phyloP scores from a whole-genome alignment of 2,888 invertebrate genomes.

The Cerastis rubricosa region DNA sequence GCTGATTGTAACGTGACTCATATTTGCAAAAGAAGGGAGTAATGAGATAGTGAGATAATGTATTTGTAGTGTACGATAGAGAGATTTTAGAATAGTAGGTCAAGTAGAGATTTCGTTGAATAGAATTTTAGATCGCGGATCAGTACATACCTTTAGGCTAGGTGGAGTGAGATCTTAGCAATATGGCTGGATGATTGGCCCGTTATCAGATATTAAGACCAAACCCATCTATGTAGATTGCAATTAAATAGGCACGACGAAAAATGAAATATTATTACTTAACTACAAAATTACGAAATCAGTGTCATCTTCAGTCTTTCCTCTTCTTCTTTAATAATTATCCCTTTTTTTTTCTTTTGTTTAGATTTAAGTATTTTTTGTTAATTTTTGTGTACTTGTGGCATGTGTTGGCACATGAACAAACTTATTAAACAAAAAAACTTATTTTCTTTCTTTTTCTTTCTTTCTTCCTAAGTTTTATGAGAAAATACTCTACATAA shows the following conservation, averaged over 20 bases:
- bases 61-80: neutral
- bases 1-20: conserved; percentile 20
- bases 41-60: neutral
- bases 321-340: too few species aligned
- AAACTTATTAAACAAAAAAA: too few species aligned
- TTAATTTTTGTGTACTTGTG: too few species aligned
- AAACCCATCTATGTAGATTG: neutral
- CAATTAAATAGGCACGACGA: neutral
- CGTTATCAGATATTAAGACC: neutral
- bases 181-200: neutral
- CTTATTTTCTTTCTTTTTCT: too few species aligned
- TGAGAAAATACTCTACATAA: neutral
- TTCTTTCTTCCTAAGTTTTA: too few species aligned
- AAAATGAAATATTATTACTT: neutral
- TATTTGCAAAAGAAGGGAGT: conserved; percentile 13
- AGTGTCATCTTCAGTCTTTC: too few species aligned
- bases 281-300: neutral
- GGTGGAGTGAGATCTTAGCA: neutral
- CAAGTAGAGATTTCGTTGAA: neutral
- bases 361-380: too few species aligned
- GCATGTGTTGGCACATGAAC: too few species aligned
- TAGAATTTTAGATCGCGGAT: neutral
- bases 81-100: neutral
- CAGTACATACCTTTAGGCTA: neutral
- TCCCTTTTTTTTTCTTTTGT: too few species aligned